Evolutionary conservation across 2,113 vertebrate species (phyloP).

Genomic region (Choloepus hoffmanni): DNA sequence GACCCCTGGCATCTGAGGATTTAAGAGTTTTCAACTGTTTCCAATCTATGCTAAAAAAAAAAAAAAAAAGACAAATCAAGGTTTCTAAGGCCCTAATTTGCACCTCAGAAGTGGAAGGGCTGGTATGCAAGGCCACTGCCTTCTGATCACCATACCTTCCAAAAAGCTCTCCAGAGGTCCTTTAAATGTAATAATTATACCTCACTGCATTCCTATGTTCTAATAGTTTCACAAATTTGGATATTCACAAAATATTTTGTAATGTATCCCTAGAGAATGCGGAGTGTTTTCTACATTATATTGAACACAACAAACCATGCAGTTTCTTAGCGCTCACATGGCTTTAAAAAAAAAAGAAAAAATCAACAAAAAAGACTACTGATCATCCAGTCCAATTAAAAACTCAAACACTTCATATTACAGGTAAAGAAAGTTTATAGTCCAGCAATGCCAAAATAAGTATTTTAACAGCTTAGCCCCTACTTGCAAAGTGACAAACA

Average conservation of each 20-base stretch:
- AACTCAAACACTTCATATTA: slow-evolving; percentile 68
- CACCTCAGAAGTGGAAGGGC: neutral
- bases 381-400: slow-evolving; percentile 48
- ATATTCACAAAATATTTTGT: slow-evolving; percentile 41
- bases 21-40: slow-evolving; percentile 25
- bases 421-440: neutral
- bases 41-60: slow-evolving; percentile 33
- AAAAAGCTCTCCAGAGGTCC: neutral
- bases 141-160: neutral
- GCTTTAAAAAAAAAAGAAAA: neutral
- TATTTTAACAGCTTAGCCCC: slow-evolving; percentile 29
- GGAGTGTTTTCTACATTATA: slow-evolving; percentile 59
- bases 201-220: slow-evolving; percentile 15
- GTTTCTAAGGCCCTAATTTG: neutral
- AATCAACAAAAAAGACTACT: slow-evolving; percentile 13
- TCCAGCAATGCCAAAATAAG: slow-evolving; percentile 31
- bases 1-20: slow-evolving; percentile 51
- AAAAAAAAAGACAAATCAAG: neutral
- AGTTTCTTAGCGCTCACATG: slow-evolving; percentile 57
- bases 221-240: slow-evolving; percentile 44
- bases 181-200: neutral
- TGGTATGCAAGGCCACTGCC: neutral
- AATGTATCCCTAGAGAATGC: slow-evolving; percentile 33
- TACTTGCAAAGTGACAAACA: neutral
- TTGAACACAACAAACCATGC: slow-evolving; percentile 58